These are phyloP conservation scores for Lanistes nyassanus DNA, from an alignment of 1,140 invertebrate genomes.

Conservation along the genomic window DNA sequence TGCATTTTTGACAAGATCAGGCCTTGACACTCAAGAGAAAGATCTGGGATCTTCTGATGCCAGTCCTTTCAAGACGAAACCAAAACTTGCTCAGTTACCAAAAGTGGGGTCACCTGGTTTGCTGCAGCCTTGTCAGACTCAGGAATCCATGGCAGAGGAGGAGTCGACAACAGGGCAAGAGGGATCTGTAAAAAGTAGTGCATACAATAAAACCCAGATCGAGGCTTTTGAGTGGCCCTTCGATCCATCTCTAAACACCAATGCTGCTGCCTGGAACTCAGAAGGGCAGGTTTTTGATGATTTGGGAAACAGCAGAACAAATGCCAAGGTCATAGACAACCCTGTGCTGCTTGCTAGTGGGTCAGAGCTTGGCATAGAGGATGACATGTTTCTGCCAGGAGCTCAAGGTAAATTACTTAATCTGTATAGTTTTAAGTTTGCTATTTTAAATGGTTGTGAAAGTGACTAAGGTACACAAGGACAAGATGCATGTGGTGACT, in stretches of 20 bases:
- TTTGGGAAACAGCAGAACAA: constrained; percentile 54
- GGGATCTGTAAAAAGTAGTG: not conserved
- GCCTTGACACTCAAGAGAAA: not conserved
- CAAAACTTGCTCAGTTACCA: not conserved
- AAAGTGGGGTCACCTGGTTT: not conserved
- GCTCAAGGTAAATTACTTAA: constrained; percentile 38
- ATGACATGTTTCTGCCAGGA: constrained; percentile 39
- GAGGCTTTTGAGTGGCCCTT: constrained; percentile 6
- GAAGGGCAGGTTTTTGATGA: constrained; percentile 30
- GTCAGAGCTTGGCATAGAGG: constrained; percentile 34
- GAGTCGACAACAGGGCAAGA: not conserved
- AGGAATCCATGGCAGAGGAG: not conserved
- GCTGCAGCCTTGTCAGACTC: not conserved
- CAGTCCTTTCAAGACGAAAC: not conserved
- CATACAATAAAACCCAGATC: not conserved
- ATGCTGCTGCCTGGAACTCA: not conserved
- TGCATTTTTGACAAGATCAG: not conserved
- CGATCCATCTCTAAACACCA: not conserved
- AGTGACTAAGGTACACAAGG: not conserved
- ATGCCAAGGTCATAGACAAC: constrained; percentile 21
- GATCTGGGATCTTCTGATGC: no score
- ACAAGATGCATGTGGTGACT: not conserved
- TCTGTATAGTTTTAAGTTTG: not conserved
- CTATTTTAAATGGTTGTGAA: not conserved
- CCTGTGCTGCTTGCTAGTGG: constrained; percentile 6